Percentiles rank a stretch among this genome's conserved stretches.
Conservation (phyloP, 2,797 vertebrate genomes). For the Mus spretus region DNA sequence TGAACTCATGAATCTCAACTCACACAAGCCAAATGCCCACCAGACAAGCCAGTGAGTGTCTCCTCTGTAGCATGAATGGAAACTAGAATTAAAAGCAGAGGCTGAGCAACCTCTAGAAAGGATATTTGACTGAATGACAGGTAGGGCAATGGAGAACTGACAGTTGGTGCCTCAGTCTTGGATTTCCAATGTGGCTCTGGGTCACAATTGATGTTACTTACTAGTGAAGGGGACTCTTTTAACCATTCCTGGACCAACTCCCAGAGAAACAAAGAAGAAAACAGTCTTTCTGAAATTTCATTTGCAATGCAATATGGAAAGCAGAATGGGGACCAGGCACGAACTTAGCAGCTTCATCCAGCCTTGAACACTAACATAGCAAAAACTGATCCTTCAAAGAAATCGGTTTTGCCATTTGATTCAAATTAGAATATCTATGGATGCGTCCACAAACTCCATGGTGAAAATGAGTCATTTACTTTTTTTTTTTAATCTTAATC, state of each 20-base stretch:
- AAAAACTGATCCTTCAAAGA: not conserved
- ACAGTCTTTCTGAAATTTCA: conserved; percentile 68
- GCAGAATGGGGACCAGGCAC: conserved; percentile 75
- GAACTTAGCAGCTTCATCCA: conserved; percentile 77
- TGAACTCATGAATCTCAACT: conserved; percentile 66
- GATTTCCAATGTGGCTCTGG: conserved; percentile 77
- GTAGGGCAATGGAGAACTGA: conserved; percentile 74
- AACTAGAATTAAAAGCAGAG: conserved; percentile 64
- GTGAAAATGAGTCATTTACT: not conserved
- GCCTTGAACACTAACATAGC: conserved; percentile 67
- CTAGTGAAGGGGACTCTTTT: conserved; percentile 73
- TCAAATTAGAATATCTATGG: conserved; percentile 64
- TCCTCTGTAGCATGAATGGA: conserved; percentile 72
- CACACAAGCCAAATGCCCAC: conserved; percentile 78
- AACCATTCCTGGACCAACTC: conserved; percentile 75
- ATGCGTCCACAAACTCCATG: conserved; percentile 30
- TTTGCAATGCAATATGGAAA: conserved; percentile 66
- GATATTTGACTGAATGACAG: conserved; percentile 67
- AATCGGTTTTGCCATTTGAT: conserved; percentile 42
- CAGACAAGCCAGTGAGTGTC: conserved; percentile 12
- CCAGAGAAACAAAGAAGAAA: conserved; percentile 78
- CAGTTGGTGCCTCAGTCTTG: conserved; percentile 65
- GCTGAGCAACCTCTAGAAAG: conserved; percentile 36
- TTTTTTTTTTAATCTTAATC: conserved; percentile 49
- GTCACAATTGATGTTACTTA: conserved; percentile 54